phyloP scores from a whole-genome alignment of 2,113 vertebrate species.

The Bubo bubo region DNA sequence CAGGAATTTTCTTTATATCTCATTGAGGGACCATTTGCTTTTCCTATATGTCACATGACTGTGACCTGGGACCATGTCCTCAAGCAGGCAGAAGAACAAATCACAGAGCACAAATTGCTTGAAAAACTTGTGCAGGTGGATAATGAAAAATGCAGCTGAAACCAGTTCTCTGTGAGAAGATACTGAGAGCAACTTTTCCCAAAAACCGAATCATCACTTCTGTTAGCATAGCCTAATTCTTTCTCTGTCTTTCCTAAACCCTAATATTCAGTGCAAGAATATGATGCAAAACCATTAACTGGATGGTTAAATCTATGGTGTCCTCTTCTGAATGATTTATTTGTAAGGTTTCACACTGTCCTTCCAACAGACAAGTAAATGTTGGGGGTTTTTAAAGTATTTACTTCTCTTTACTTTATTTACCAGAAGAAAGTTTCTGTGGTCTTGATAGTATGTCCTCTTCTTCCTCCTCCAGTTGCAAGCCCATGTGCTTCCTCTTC shows the following conservation, averaged over 20 bases:
- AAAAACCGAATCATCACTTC: not conserved
- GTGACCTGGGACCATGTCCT: not conserved
- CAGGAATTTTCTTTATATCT: not conserved
- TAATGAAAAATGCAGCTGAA: not conserved
- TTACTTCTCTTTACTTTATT: not conserved
- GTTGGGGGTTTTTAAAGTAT: not conserved
- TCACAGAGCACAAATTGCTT: not conserved
- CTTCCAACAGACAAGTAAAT: not conserved
- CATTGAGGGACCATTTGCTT: not conserved
- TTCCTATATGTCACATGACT: not conserved
- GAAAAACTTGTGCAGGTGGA: not conserved
- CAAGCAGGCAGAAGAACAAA: constrained; percentile 18
- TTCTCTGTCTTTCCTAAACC: not conserved
- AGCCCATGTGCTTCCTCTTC: not conserved
- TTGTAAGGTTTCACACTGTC: not conserved
- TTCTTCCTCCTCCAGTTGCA: not conserved
- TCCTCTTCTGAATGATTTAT: not conserved
- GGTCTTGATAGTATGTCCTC: not conserved
- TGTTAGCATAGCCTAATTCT: not conserved
- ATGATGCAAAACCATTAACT: not conserved
- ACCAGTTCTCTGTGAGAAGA: not conserved
- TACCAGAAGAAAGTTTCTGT: not conserved
- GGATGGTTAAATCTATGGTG: not conserved
- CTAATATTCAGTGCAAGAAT: not conserved
- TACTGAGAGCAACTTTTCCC: not conserved